Evolutionary conservation across 2,797 vertebrate species (phyloP).

Genomic region (Coracias cyanogaster): DNA sequence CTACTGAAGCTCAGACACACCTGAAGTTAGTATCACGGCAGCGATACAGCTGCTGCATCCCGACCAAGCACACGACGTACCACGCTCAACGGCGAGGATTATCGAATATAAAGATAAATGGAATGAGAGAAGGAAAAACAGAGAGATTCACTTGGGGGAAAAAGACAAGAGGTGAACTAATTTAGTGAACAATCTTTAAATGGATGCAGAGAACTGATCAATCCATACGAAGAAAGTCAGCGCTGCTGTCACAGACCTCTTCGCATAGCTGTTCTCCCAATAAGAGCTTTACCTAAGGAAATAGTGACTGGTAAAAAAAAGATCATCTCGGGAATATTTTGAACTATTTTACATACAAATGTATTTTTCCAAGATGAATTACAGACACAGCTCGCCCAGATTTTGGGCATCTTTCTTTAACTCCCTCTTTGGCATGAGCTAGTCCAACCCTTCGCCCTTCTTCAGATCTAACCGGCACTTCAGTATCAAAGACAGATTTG

Average conservation of each 20-base stretch:
- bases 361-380: not conserved
- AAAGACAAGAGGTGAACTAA: not conserved
- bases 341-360: not conserved
- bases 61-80: not conserved
- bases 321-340: not conserved
- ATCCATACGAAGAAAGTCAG: not conserved
- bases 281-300: not conserved
- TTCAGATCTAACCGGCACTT: not conserved
- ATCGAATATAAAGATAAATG: not conserved
- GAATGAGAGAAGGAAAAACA: not conserved
- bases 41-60: not conserved
- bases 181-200: not conserved
- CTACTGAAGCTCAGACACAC: not conserved
- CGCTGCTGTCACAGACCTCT: not conserved
- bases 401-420: not conserved
- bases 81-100: not conserved
- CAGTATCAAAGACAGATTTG: constrained; percentile 39
- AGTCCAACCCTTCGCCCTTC: not conserved
- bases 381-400: not conserved
- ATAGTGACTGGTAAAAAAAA: not conserved
- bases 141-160: not conserved
- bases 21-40: not conserved
- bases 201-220: not conserved
- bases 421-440: not conserved
- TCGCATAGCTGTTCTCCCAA: not conserved